Base-by-base conservation (phyloP, 2,797 vertebrate genomes). In the Enteromius fasciolatus region DNA sequence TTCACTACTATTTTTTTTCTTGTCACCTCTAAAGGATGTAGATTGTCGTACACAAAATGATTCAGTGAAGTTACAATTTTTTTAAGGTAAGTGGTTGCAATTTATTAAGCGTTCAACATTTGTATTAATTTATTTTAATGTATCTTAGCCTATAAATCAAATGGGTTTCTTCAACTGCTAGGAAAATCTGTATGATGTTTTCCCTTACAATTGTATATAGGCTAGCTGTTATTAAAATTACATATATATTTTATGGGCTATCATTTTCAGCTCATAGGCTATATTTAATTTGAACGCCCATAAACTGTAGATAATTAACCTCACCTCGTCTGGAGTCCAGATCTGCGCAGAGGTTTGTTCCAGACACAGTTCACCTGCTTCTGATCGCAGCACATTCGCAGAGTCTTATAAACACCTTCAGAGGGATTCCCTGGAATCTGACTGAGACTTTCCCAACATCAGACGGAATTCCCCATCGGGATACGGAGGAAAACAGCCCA, bases 351-450 rank as follows among this genome's bases (percentile, higher is more conserved):
- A 69, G 5, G 66, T 28, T 44, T 28, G 31, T 25, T 78, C 5
- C 17, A 23, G 48, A 25, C 10, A 10, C 48, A 31, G 25, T 36
- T n/a, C 17, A 10, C 10, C n/a, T 10, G 52, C 5, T 2, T 39
- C 12, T 75, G 6, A 75, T 15, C 20, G 2, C 20, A 57, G 50
- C 52, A 14, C 74, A 18, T 28, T 18, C 4, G 1, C 23, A 44
- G 4, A 44, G 36, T 54, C 33, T 80, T 72, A 80, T 72, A 80
- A n/a, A 48, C 18, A 9, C 12, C 18, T 36, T 57, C 41, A 63
- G 54, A 48, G 39, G 66, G 39, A 17, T 80, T 79, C 77, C 48
- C 77, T 68, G 77, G 63, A 68, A 79, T 33, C 8, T 17, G 12
- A 1, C 5, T 17, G 6, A 41, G 31, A 67, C 15, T 25, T 80